Conservation (phyloP, 2,888 invertebrate species). For the Phorcus lineatus region DNA sequence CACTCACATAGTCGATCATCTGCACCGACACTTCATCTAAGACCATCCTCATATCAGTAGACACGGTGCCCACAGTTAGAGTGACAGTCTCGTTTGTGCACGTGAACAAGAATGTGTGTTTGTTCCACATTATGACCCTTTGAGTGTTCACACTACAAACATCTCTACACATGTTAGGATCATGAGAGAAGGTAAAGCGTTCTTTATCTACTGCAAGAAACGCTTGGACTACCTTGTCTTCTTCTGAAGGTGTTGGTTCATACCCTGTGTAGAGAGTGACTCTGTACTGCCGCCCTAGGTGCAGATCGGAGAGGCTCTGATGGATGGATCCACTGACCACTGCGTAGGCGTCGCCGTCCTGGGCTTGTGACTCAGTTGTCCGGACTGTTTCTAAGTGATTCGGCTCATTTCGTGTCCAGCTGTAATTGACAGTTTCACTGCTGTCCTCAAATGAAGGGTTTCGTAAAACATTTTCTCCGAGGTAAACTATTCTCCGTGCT, state of each 20-base stretch:
- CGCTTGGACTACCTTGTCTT: slow-evolving; percentile 34
- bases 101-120: neutral
- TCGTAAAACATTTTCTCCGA: slow-evolving; percentile 32
- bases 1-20: slow-evolving; percentile 22
- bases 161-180: slow-evolving; percentile 36
- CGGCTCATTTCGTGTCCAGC: neutral
- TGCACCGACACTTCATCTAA: slow-evolving; percentile 24
- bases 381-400: neutral
- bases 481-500: slow-evolving; percentile 32
- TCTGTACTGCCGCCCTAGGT: slow-evolving; percentile 1
- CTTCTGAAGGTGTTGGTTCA: neutral
- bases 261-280: slow-evolving; percentile 26
- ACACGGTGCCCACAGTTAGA: neutral
- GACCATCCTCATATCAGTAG: slow-evolving; percentile 24
- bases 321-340: neutral
- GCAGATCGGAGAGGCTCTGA: neutral
- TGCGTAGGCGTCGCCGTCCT: neutral
- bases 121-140: slow-evolving; percentile 35
- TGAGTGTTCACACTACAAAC: slow-evolving; percentile 30
- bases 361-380: neutral
- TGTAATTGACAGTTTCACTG: neutral
- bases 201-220: slow-evolving; percentile 35
- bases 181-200: slow-evolving; percentile 30
- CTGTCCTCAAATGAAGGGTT: slow-evolving; percentile 44
- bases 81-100: neutral